Evolutionary conservation across 2,888 invertebrate species (phyloP).

Genomic region (Leptinotarsa haldemani): DNA sequence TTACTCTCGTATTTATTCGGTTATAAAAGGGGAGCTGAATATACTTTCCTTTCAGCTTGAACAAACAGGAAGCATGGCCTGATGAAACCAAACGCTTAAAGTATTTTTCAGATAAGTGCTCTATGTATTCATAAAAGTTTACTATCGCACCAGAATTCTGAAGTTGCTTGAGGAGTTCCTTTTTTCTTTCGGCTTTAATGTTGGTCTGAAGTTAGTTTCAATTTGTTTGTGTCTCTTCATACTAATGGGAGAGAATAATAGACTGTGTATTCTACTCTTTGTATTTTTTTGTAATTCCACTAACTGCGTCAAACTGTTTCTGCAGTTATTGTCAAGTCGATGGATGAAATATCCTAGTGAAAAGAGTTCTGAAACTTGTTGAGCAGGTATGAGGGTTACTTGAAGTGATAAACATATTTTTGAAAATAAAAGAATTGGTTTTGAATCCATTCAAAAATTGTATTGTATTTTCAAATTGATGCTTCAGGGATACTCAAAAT

Average conservation of each 20-base stretch:
- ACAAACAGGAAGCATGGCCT: not conserved
- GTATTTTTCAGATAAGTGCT: conserved; percentile 12
- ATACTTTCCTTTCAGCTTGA: not conserved
- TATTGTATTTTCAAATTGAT: no score
- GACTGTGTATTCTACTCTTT: not conserved
- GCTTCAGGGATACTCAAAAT: no score
- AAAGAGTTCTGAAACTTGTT: no score
- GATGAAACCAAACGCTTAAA: conserved; percentile 8
- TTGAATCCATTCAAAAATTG: no score
- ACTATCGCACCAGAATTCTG: not conserved
- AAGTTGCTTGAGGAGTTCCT: not conserved
- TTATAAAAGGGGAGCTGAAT: conserved; percentile 1
- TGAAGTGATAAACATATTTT: no score
- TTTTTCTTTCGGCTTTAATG: not conserved
- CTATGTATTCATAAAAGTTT: conserved; percentile 7
- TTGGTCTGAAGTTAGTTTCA: not conserved
- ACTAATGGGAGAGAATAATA: not conserved
- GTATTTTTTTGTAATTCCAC: not conserved
- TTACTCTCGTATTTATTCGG: not conserved
- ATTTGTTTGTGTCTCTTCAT: not conserved
- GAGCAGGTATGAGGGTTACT: no score
- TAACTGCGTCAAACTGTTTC: not conserved
- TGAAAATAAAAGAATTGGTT: no score
- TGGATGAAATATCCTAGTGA: no score
- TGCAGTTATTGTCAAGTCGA: not conserved